Conservation (phyloP, 1,140 invertebrate species). For the Drosophila subobscura region DNA sequence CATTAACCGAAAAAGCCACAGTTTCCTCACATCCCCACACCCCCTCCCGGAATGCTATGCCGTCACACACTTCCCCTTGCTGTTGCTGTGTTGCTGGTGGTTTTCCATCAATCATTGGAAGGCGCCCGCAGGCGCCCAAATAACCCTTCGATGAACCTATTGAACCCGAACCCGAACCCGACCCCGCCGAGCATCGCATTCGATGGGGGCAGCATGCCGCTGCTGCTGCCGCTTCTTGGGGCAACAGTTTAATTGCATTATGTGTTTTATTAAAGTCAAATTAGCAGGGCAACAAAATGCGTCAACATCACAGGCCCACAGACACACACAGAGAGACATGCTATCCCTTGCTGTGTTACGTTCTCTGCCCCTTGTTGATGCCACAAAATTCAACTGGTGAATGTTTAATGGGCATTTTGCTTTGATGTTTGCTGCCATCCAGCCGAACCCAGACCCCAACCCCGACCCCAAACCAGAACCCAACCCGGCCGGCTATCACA, state of each 20-base stretch:
- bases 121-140: constrained; percentile 38
- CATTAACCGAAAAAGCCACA: constrained; percentile 72
- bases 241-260: constrained; percentile 67
- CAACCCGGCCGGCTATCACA: constrained; percentile 26
- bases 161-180: constrained; percentile 55
- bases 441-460: too few relatives aligned
- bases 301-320: constrained; percentile 23
- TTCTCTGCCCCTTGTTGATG: not conserved
- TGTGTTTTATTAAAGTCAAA: constrained; percentile 74
- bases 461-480: too few relatives aligned
- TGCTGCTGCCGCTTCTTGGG: constrained; percentile 14
- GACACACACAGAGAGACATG: not conserved
- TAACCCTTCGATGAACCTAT: constrained; percentile 60
- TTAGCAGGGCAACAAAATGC: constrained; percentile 37
- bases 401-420: constrained; percentile 66
- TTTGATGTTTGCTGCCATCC: constrained; percentile 50
- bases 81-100: constrained; percentile 13
- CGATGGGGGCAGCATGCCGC: constrained; percentile 14
- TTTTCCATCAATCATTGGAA: constrained; percentile 69
- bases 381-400: constrained; percentile 51
- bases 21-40: constrained; percentile 47
- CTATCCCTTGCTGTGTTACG: not conserved
- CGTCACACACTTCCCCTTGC: not conserved
- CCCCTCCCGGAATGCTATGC: not conserved
- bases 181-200: constrained; percentile 8